Evolutionary conservation across 1,140 invertebrate genomes (phyloP), one percentile per base, ranked within the genome.

Genomic region (Atta colombica): DNA sequence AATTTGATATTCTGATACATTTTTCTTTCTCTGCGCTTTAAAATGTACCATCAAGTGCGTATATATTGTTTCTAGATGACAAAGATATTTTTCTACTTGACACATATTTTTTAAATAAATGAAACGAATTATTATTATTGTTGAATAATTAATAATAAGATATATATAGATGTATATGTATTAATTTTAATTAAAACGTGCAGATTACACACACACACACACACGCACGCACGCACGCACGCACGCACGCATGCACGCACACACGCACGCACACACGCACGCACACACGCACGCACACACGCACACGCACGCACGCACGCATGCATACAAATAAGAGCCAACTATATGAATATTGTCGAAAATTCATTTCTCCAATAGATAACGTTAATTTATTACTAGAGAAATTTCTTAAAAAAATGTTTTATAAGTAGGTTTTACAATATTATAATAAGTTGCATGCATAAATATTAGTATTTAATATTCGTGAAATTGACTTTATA

Each of bases 1-100:
- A 21, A 61, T 77, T 61, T 0, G 39, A 61, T 7, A 35, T 45
- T 77, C n/a, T 60, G 35, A 60, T 14, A 60, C n/a, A 61, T 65
- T 60, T 35, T 51, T 49, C 45, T 65, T 63, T 78, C 14, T 53
- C 25, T 12, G 18, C 39, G 39, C n/a, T 60, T 77, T 65, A 68
- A 72, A 77, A 71, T 69, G 87, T 89, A 87, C 68, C 87, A 88
- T 88, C 88, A 89, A 88, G 87, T 85, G 87, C 81, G 88, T 89
- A 45, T 51, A 82, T 60, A 51, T 45, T 55, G 61, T 71, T 87
- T 78, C 45, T 85, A 85, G 61, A 53, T 71, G 7, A 85, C 60
- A 87, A 77, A 84, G 63, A 77, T 77, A 58, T 61, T 89, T 55
- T 87, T 66, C 25, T 82, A 65, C 16, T 8, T 39, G 39, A 87